Evolutionary conservation across 2,113 vertebrate species (phyloP), one percentile per base, ranked within the genome.

Genomic region (Gopherus evgoodei): DNA sequence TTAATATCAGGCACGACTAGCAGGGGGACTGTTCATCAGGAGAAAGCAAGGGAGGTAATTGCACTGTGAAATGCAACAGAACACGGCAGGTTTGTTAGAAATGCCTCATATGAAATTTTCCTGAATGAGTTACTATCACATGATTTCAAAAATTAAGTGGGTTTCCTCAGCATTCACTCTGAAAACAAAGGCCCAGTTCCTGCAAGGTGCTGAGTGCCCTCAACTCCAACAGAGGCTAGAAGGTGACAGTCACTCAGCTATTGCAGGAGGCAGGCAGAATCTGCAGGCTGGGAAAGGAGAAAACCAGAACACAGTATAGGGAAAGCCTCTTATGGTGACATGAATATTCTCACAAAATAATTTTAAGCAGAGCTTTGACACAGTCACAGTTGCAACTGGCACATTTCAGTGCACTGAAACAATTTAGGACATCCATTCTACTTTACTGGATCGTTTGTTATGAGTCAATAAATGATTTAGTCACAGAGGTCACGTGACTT

Each of bases 191-290:
- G 13, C 11, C 17, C 12, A 50, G 42, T 90, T 84, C 35, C 16
- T 16, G 5, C 19, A 53, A 6, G 49, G 5, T 62, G 56, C 44
- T n/a, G 31, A 52, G 5, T 0, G 1, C 24, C 5, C 16, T 53
- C 1, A 1, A 27, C 0, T n/a, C 38, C 57, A 62, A 44, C 14
- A 38, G 49, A 10, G 16, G 59, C 22, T 65, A 22, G 7, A 69
- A 49, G 35, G 21, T 72, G 12, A 72, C 35, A 17, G 44, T 69
- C 59, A 50, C 5, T 9, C 22, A 2, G 8, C 31, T 69, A 5
- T 24, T 52, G 4, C 22, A 19, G 2, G 5, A 84, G 24, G 2
- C 1, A 3, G 10, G 35, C 11, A 31, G 52, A 9, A 78, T 35
- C 76, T 6, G 38, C n/a, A 6, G 65, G n/a, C 38, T 76, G 38